Percentiles rank a stretch among this genome's conserved stretches.
Evolutionary conservation across 2,888 invertebrate species (phyloP).

Genomic region (Hanleya hanleyi): DNA sequence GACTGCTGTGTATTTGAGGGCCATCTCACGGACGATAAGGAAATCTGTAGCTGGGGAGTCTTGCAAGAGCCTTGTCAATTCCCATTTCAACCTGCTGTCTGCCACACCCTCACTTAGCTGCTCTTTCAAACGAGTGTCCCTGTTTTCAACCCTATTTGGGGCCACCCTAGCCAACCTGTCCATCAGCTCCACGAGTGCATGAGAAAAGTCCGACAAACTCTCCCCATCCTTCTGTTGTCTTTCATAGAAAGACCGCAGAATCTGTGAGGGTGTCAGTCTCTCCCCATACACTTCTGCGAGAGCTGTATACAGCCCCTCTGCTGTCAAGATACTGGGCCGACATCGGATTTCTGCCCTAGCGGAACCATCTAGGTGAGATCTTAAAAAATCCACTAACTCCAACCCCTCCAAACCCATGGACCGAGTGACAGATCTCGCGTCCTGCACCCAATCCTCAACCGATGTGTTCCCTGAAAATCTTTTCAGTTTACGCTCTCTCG

Average conservation of each 20-base stretch:
- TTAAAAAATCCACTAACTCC: neutral
- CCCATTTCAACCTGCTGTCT: slow-evolving; percentile 64
- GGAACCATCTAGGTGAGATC: neutral
- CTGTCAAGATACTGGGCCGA: neutral
- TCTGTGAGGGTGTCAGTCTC: neutral
- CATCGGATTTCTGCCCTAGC: neutral
- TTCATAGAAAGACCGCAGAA: neutral
- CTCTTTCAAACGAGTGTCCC: neutral
- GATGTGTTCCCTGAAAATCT: no score
- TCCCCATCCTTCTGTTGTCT: neutral
- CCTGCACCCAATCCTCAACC: neutral
- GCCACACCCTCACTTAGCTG: neutral
- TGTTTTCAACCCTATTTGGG: neutral
- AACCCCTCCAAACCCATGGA: neutral
- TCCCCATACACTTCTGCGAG: neutral
- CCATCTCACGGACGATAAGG: neutral
- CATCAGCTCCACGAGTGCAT: neutral
- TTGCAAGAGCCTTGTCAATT: slow-evolving; percentile 73
- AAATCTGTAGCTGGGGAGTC: slow-evolving; percentile 74
- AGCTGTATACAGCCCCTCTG: neutral
- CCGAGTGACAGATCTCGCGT: neutral
- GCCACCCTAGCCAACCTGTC: neutral
- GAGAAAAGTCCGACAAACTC: neutral
- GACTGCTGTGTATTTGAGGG: neutral
- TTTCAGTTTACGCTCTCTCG: no score